Base-by-base conservation (phyloP, 2,888 invertebrate species). In the Agrypnus murinus region DNA sequence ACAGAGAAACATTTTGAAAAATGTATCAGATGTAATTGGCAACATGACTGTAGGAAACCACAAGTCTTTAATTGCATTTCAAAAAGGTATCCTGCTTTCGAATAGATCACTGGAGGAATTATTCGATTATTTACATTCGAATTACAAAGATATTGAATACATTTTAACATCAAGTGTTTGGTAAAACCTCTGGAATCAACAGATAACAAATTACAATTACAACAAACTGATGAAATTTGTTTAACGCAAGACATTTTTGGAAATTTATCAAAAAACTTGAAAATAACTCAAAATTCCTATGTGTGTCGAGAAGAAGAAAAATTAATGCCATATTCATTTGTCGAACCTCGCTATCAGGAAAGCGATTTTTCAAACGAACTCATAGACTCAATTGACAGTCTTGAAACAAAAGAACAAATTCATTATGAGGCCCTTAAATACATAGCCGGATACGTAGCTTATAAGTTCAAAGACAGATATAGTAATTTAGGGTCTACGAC, bases 1-100 rank as follows among this genome's bases (percentile, higher is more conserved):
- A 32, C 80, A 80, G 67, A 65, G 25, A 38, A 34, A 46, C 14
- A 17, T 76, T 48, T 34, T 79, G 6, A 45, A 73, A 46, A 9
- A 68, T 66, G 59, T 78, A 60, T 59, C 57, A 1, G 17, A 62
- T 40, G 50, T 74, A 5, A 71, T 77, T 7, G 64, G 50, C 10
- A 45, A 50, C 10, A 66, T 77, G 69, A 74, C 38, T 63, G 77
- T 80, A 25, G 75, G 75, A 6, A 74, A 53, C 3, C 75, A 76
- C 31, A 74, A 67, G 36, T 45, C n/a, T 43, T 25, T 74, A 12
- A 40, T 79, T 17, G 74, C 74, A 3, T 76, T 75, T 66, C 74
- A 73, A 59, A 74, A 74, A 70, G 74, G 74, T 40, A 63, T 75
- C 7, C 46, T 71, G 15, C 8, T 71, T 3, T 34, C 17, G 7